Percentiles rank a stretch among this genome's conserved stretches.
Conservation (phyloP, 2,888 invertebrate species). For the Mesoligia furuncula region DNA sequence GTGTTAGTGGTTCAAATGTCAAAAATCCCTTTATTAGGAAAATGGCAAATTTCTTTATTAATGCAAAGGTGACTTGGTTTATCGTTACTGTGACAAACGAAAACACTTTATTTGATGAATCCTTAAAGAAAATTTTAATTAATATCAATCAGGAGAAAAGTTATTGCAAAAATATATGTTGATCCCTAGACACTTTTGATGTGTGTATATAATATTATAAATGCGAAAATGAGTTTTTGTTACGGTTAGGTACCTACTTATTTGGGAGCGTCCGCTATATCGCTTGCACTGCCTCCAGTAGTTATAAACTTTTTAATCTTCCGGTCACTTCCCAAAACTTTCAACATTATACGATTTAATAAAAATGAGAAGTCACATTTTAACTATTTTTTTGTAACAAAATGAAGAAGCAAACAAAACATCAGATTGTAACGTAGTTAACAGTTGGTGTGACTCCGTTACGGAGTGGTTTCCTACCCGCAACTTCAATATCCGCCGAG, state of each 20-base stretch:
- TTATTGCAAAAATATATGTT: too few species aligned
- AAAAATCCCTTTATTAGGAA: too few species aligned
- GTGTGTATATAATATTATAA: neutral
- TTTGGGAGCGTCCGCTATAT: neutral
- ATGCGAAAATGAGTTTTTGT: neutral
- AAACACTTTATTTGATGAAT: too few species aligned
- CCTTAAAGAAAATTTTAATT: too few species aligned
- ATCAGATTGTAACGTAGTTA: conserved; percentile 61
- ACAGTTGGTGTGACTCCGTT: conserved; percentile 63
- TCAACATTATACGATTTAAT: neutral
- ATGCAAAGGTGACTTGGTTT: too few species aligned
- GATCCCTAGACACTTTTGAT: too few species aligned
- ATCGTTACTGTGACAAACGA: too few species aligned
- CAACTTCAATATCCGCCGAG: conserved; percentile 65
- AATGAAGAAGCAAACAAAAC: conserved; percentile 59
- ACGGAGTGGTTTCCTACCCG: conserved; percentile 64
- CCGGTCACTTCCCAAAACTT: neutral
- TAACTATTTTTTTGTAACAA: conserved; percentile 39
- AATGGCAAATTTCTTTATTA: too few species aligned
- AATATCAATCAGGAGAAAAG: too few species aligned
- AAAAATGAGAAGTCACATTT: neutral
- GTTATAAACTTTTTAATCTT: neutral
- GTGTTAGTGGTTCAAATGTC: too few species aligned
- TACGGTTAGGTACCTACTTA: neutral
- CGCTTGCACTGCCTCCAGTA: too few species aligned